Evolutionary conservation across 2,797 vertebrate genomes (phyloP), one percentile per base, ranked within the genome.

Genomic region (Gymnothorax javanicus): DNA sequence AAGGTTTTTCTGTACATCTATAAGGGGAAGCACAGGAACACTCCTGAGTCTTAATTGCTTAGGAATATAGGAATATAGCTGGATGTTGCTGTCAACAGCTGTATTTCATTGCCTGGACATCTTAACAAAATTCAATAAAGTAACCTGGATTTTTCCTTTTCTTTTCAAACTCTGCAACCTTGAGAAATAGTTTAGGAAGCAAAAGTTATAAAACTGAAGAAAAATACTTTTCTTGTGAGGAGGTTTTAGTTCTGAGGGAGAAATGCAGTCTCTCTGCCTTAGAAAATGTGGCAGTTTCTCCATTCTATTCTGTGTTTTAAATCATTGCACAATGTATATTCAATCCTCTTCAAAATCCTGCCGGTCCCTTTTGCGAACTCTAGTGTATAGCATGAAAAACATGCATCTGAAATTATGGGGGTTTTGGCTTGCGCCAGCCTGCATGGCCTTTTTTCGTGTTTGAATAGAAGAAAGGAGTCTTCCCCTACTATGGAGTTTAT

Each of bases 251-350:
- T 52, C 12, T 50, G 43, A 77, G 73, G 7, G 52, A 77, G 20
- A 77, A 77, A 15, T 3, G 12, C 33, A 75, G 50, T 52, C 50
- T 79, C 75, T 79, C 43, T 54, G 23, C 50, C 77, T 56, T n/a
- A n/a, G 15, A 77, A 77, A 77, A 33, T 6, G 33, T 43, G 5
- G 4, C 25, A 71, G 69, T 4, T 54, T n/a, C 77, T 56, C 77
- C 23, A 17, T 81, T 81, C 77, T 81, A 20, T 81, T 25, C 77
- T n/a, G 52, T 54, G 77, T 81, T 81, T 7, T 52, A 54, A 81
- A n/a, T 56, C 23, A 1, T 77, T 4, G 27, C 33, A 77, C n/a
- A 27, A 81, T 56, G 50, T 33, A 81, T 23, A 81, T 54, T 81
- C 50, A 81, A 54, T 20, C 77, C 77, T 81, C 50, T 54, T 54